Evolutionary conservation across 2,888 invertebrate species (phyloP), one percentile per base, ranked within the genome.

Genomic region (Drosophila kanekoi): DNA sequence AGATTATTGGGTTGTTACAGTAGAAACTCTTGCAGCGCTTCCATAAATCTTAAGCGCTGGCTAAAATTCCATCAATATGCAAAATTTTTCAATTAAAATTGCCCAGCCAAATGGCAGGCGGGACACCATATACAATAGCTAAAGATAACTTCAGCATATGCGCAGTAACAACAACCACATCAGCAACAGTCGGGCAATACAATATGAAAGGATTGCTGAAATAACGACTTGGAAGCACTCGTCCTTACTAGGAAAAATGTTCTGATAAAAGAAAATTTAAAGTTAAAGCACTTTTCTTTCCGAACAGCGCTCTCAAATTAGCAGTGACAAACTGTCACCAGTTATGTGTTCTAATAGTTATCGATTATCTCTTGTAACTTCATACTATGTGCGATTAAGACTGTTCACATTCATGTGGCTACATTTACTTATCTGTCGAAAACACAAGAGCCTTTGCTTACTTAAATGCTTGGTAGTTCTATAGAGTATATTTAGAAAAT

Each of bases 61-160:
- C 64, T 77, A 72, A 89, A 91, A 90, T 90, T 90, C 89, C 89
- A 91, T 91, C 90, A 91, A 91, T 90, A 92, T 92, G 92, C 90
- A 90, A 91, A 91, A 90, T 88, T 92, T 92, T 91, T 92, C 91
- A 92, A 91, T 92, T 92, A 92, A 92, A 84, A 82, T 86, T 89
- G 82, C 65, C 67, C 70, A 82, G 52, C 63, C 71, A 79, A 73
- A 87, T 76, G 85, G 87, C 82, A 75, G 68, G 38, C 66, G 60
- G 53, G 44, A 59, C 37, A 52, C 78, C 66, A 64, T 58, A 82
- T 60, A 83, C 61, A 85, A 87, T 65, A 68, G 59, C 71, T 59
- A 69, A 60, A 73, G 89, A 78, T 85, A 89, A 72, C 89, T 86
- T 61, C 67, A 69, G 64, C 87, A 87, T 81, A 78, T 87, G 85